Conservation (phyloP, 2,797 vertebrate genomes). For the Pangasius djambal region DNA sequence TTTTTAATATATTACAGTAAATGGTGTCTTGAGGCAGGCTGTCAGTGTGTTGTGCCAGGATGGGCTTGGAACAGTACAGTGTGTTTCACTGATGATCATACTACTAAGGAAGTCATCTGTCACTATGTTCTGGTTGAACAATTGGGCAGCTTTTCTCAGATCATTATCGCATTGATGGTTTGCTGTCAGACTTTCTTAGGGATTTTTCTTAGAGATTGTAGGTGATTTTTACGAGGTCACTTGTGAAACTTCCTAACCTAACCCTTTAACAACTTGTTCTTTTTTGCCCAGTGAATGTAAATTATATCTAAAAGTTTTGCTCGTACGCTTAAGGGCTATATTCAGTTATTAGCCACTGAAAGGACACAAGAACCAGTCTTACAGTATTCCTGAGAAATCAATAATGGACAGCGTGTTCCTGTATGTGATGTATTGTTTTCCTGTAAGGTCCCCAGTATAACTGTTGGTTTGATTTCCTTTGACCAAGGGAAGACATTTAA, state of each 20-base stretch:
- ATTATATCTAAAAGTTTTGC: not conserved
- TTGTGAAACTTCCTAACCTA: not conserved
- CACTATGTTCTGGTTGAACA: not conserved
- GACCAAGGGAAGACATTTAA: slow-evolving; percentile 19
- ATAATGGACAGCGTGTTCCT: not conserved
- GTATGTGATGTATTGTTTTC: slow-evolving; percentile 7
- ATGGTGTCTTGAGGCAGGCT: not conserved
- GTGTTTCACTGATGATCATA: not conserved
- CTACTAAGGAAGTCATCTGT: not conserved
- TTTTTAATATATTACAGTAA: not conserved
- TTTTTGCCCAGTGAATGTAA: not conserved
- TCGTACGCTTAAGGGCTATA: not conserved
- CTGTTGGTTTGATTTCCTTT: slow-evolving; percentile 23
- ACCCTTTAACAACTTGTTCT: not conserved
- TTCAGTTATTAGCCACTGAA: not conserved
- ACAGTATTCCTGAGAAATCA: not conserved
- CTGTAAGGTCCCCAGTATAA: not conserved
- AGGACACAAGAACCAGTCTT: not conserved
- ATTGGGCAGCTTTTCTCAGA: not conserved
- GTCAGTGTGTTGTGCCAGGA: not conserved
- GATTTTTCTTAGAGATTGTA: not conserved
- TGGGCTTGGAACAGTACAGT: not conserved
- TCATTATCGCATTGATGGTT: not conserved
- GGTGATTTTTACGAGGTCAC: not conserved
- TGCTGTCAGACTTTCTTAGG: not conserved